Evolutionary conservation across 2,888 invertebrate genomes (phyloP).

Genomic region (Zootermopsis nevadensis): DNA sequence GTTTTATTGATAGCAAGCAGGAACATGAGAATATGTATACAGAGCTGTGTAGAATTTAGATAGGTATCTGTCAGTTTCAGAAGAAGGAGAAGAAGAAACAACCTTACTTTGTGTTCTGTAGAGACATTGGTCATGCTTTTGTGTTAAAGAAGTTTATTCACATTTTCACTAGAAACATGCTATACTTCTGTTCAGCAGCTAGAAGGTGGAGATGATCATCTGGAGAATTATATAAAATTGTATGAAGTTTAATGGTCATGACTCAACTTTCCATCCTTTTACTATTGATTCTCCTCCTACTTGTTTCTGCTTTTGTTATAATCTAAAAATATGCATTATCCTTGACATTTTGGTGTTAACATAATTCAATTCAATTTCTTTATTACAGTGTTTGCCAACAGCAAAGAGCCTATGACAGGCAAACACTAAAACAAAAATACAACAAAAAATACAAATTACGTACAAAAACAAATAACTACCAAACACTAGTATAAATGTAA

Average conservation of each 20-base stretch:
- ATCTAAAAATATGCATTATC: background rate
- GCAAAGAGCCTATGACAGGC: too few species aligned
- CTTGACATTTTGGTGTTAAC: background rate
- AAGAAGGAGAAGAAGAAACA: slow-evolving; percentile 3
- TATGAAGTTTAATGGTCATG: background rate
- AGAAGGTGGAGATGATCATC: slow-evolving; percentile 32
- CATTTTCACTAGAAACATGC: background rate
- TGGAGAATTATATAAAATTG: background rate
- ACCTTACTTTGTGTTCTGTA: slow-evolving; percentile 38
- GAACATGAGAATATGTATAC: slow-evolving; percentile 23
- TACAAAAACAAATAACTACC: too few species aligned
- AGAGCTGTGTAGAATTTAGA: slow-evolving; percentile 32
- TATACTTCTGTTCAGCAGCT: background rate
- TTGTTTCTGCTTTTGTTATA: background rate
- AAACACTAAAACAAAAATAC: too few species aligned
- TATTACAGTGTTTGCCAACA: too few species aligned
- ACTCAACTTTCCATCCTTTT: background rate
- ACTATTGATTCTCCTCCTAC: background rate
- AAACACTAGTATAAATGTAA: too few species aligned
- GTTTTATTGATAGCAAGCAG: slow-evolving; percentile 41
- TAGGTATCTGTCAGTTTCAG: slow-evolving; percentile 35
- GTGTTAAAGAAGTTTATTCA: background rate
- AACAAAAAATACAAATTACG: too few species aligned
- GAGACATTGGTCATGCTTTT: background rate
- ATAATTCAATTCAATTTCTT: too few species aligned